Conservation (phyloP, 2,888 invertebrate species). For the Apamea anceps region DNA sequence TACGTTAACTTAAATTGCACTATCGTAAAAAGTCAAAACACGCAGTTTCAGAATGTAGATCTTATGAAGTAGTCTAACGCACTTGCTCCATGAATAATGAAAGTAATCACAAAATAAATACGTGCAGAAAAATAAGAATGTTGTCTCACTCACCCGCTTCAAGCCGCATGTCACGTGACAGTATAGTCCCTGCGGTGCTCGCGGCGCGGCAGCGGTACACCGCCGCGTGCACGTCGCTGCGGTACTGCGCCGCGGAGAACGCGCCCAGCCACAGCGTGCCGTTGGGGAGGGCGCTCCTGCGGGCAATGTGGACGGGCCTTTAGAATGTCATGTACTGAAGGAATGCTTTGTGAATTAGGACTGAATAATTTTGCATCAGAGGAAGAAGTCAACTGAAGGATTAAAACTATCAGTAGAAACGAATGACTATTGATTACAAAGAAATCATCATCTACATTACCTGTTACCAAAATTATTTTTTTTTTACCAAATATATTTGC, state of each 20-base stretch:
- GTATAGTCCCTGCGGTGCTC: constrained; percentile 94
- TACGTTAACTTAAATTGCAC: too few species aligned
- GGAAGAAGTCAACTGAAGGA: not conserved
- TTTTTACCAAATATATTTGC: too few species aligned
- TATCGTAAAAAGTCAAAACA: not conserved
- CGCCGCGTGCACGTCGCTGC: constrained; percentile 95
- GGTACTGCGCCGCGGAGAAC: constrained; percentile 94
- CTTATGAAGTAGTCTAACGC: not conserved
- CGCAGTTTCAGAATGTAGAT: not conserved
- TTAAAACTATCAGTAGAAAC: not conserved
- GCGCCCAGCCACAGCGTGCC: constrained; percentile 95
- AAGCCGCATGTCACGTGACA: constrained; percentile 95
- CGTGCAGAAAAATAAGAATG: not conserved
- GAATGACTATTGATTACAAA: not conserved
- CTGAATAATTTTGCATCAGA: not conserved
- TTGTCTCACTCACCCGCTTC: constrained; percentile 92
- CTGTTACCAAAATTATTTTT: not conserved
- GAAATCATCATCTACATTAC: not conserved
- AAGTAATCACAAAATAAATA: not conserved
- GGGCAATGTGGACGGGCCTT: constrained; percentile 69
- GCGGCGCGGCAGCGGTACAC: constrained; percentile 95
- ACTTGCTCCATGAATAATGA: not conserved
- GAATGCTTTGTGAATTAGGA: not conserved
- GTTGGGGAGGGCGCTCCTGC: constrained; percentile 94
- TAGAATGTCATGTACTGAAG: not conserved